Evolutionary conservation across 2,797 vertebrate genomes (phyloP).

Genomic region (Phrynocephalus guinanensis): DNA sequence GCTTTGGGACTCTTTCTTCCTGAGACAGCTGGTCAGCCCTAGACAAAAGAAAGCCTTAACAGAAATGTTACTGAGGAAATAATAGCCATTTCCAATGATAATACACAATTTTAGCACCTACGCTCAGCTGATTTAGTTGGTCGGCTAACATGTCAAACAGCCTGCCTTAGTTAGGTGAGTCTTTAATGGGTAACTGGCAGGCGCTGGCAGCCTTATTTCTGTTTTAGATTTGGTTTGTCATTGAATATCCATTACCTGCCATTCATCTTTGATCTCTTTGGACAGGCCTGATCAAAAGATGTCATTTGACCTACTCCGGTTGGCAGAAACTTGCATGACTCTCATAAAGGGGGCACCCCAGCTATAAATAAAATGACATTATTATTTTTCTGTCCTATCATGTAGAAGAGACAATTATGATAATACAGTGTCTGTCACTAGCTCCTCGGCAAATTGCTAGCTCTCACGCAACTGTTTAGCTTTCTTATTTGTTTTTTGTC

Average conservation of each 20-base stretch:
- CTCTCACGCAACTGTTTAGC: conserved; percentile 89
- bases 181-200: conserved; percentile 99
- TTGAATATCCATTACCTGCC: conserved; percentile 98
- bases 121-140: conserved; percentile 97
- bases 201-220: conserved; percentile 96
- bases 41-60: conserved; percentile 88
- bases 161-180: conserved; percentile 90
- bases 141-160: conserved; percentile 89
- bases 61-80: conserved; percentile 99
- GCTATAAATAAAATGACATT: conserved; percentile 99
- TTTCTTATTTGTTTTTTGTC: conserved; percentile 87
- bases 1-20: conserved; percentile 71
- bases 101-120: conserved; percentile 97
- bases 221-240: conserved; percentile 97
- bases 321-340: conserved; percentile 97
- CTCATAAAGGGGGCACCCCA: conserved; percentile 94
- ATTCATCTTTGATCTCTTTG: conserved; percentile 99
- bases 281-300: conserved; percentile 99
- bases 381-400: conserved; percentile 99
- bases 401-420: conserved; percentile 99
- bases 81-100: conserved; percentile 99
- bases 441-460: conserved; percentile 87
- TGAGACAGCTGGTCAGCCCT: conserved; percentile 75
- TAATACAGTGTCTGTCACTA: conserved; percentile 94
- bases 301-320: conserved; percentile 97